Evolutionary conservation across 2,113 vertebrate species (phyloP).

Genomic region (Dinomys branickii): DNA sequence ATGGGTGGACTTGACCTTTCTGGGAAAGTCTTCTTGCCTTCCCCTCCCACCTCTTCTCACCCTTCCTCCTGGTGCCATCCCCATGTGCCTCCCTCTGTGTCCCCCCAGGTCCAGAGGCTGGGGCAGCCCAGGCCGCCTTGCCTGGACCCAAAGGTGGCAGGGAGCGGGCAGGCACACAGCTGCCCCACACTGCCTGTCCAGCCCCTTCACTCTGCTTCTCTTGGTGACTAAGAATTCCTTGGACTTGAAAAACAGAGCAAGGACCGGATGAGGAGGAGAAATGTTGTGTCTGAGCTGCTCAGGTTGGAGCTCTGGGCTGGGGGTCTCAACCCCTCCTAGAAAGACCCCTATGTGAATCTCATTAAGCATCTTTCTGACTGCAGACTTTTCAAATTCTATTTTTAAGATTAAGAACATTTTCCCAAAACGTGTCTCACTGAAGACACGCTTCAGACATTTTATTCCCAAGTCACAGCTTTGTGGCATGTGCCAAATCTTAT

Average conservation of each 20-base stretch:
- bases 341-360: slow-evolving; percentile 81
- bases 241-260: neutral
- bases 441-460: slow-evolving; percentile 70
- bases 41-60: neutral
- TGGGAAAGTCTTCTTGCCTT: neutral
- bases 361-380: slow-evolving; percentile 84
- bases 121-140: neutral
- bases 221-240: neutral
- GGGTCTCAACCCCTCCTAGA: too few relatives aligned
- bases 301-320: slow-evolving; percentile 37
- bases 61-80: neutral
- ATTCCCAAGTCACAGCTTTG: neutral
- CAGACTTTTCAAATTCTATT: slow-evolving; percentile 84
- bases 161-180: too few relatives aligned
- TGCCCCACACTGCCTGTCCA: too few relatives aligned
- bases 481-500: slow-evolving; percentile 68
- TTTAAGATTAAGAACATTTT: slow-evolving; percentile 79
- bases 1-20: neutral
- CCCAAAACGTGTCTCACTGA: slow-evolving; percentile 78
- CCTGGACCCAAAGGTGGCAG: too few relatives aligned
- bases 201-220: too few relatives aligned
- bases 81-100: neutral
- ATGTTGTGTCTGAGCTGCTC: slow-evolving; percentile 58
- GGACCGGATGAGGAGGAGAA: slow-evolving; percentile 48
- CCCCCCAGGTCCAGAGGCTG: neutral